A percentile compares a stretch with the other conserved stretches of the same genome.
Evolutionary conservation across 1,140 invertebrate genomes (phyloP).

Genomic region (Acromyrmex heyeri): DNA sequence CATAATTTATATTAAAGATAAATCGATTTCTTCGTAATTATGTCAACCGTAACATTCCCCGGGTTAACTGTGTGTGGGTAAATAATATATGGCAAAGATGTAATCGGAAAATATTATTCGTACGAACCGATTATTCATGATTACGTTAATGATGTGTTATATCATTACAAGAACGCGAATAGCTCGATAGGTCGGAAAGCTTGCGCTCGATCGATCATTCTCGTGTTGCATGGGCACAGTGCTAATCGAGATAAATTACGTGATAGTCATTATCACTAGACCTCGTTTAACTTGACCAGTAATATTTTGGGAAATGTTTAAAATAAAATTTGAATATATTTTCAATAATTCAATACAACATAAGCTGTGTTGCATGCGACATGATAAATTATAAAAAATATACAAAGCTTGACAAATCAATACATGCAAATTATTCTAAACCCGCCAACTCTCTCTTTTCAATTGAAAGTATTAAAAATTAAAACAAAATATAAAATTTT

Average conservation of each 20-base stretch:
- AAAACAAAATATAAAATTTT: not conserved
- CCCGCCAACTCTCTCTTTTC: not conserved
- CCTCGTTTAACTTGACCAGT: slow-evolving; percentile 64
- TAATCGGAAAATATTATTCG: slow-evolving; percentile 65
- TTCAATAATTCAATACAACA: slow-evolving; percentile 33
- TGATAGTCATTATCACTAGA: slow-evolving; percentile 63
- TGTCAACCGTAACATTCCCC: slow-evolving; percentile 45
- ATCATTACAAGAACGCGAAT: slow-evolving; percentile 64
- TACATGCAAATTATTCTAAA: not conserved
- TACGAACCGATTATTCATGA: slow-evolving; percentile 76
- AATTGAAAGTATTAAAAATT: not conserved
- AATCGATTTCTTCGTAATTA: slow-evolving; percentile 52
- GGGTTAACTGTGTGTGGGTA: not conserved
- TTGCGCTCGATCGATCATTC: slow-evolving; percentile 76
- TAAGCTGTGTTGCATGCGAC: slow-evolving; percentile 23
- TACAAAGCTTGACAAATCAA: slow-evolving; percentile 11
- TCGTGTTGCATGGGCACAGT: slow-evolving; percentile 67
- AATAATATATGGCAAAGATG: slow-evolving; percentile 46
- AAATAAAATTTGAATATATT: slow-evolving; percentile 27
- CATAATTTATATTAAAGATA: slow-evolving; percentile 2
- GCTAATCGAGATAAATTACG: slow-evolving; percentile 74
- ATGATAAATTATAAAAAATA: slow-evolving; percentile 41
- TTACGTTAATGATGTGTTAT: slow-evolving; percentile 74
- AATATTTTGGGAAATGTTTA: slow-evolving; percentile 67
- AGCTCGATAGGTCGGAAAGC: slow-evolving; percentile 69